Conservation (phyloP, 2,797 vertebrate genomes). For the Fundulus diaphanus region DNA sequence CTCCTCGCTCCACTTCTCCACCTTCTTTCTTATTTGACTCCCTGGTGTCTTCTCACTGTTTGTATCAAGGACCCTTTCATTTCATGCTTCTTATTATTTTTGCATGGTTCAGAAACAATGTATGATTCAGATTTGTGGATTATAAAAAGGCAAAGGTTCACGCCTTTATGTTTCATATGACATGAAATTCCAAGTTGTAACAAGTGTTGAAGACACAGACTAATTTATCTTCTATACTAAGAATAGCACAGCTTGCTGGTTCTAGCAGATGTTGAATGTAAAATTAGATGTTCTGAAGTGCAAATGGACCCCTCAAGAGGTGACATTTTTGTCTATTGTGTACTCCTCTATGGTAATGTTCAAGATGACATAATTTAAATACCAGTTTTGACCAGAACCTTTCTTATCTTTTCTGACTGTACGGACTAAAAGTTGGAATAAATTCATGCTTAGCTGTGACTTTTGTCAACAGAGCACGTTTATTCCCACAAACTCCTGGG, state of each 20-base stretch:
- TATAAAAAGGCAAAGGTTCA: constrained; percentile 2
- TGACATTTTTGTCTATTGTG: background rate
- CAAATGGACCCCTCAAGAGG: background rate
- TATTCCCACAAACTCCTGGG: no score
- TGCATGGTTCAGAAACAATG: constrained; percentile 2
- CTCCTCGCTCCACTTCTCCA: background rate
- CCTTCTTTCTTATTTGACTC: constrained; percentile 19
- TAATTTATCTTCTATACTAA: background rate
- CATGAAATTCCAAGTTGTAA: background rate
- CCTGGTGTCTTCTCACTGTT: background rate
- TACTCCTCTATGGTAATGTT: background rate
- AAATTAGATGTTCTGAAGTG: background rate
- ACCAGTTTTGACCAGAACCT: background rate
- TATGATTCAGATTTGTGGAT: constrained; percentile 4
- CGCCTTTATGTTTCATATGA: constrained; percentile 8
- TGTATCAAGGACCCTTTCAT: background rate
- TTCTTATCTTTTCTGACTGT: no score
- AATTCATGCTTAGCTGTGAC: no score
- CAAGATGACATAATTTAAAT: background rate
- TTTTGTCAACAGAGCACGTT: no score
- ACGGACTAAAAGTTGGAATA: no score
- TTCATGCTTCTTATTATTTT: background rate
- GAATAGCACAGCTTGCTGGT: background rate
- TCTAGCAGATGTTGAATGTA: background rate
- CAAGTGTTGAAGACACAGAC: background rate